Conservation (phyloP, 1,140 invertebrate genomes). For the Plectrocnemia conspersa region DNA sequence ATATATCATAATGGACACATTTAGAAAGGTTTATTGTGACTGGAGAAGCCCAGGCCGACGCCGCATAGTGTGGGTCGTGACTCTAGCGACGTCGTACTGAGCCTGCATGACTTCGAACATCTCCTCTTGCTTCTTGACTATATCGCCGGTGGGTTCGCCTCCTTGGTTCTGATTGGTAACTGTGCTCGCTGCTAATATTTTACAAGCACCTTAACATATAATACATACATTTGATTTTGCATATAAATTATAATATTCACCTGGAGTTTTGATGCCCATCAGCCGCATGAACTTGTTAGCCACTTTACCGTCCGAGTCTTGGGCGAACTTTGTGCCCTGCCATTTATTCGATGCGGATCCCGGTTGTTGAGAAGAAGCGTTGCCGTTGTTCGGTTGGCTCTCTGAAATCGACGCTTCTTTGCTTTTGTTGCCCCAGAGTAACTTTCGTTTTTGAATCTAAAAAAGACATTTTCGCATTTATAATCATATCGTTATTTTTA, state of each 20-base stretch:
- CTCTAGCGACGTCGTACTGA: constrained; percentile 90
- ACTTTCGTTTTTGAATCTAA: constrained; percentile 82
- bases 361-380: constrained; percentile 5
- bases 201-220: neutral
- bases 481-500: too few relatives aligned
- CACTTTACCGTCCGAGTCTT: constrained; percentile 84
- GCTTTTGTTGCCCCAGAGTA: constrained; percentile 78
- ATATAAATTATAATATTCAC: constrained; percentile 31
- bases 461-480: neutral
- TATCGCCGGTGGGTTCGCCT: constrained; percentile 49
- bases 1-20: neutral
- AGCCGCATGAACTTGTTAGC: constrained; percentile 92
- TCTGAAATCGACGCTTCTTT: constrained; percentile 41
- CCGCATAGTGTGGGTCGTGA: constrained; percentile 92
- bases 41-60: constrained; percentile 75
- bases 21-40: constrained; percentile 23
- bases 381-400: constrained; percentile 33
- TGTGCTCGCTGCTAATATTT: constrained; percentile 21
- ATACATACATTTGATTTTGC: neutral
- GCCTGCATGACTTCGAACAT: constrained; percentile 88
- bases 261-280: constrained; percentile 84
- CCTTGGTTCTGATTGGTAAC: constrained; percentile 40
- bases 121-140: constrained; percentile 80
- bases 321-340: constrained; percentile 78
- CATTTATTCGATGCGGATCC: constrained; percentile 59